Percentiles rank a stretch among this genome's conserved stretches.
Evolutionary conservation across 2,797 vertebrate species (phyloP).

Genomic region (Syngnathus rostellatus): DNA sequence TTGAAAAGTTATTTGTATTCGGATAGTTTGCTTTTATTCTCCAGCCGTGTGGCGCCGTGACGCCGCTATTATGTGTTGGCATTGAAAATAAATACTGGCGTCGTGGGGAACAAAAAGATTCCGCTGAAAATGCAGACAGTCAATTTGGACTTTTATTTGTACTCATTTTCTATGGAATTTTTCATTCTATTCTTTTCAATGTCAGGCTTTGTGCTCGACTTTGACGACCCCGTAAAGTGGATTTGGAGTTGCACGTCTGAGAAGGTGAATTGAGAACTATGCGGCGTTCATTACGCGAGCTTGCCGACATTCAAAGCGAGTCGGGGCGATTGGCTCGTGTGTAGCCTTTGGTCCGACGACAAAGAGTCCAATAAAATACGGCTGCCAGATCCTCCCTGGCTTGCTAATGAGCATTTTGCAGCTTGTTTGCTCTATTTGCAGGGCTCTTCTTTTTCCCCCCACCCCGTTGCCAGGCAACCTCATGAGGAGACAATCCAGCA

Average conservation of each 20-base stretch:
- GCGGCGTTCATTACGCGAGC: not conserved
- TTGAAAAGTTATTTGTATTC: not conserved
- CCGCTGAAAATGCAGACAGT: not conserved
- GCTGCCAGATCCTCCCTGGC: not conserved
- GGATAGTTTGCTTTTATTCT: not conserved
- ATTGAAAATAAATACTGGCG: not conserved
- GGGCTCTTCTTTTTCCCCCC: not conserved
- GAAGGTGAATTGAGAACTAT: too few relatives aligned
- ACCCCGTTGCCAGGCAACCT: constrained; percentile 1
- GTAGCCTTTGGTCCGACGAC: not conserved
- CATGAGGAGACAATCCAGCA: not conserved
- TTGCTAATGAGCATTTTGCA: constrained; percentile 7
- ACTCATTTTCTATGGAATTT: not conserved
- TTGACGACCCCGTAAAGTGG: not conserved
- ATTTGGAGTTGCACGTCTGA: too few relatives aligned
- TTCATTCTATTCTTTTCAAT: not conserved
- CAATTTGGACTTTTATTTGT: not conserved
- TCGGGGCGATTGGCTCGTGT: not conserved
- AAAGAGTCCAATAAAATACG: not conserved
- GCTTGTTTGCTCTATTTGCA: not conserved
- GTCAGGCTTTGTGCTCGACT: not conserved
- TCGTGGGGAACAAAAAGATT: not conserved
- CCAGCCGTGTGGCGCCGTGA: not conserved
- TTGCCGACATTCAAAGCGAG: not conserved
- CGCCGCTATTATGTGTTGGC: not conserved